Evolutionary conservation across 2,113 vertebrate species (phyloP), one percentile per base, ranked within the genome.

Genomic region (Ciconia boyciana): DNA sequence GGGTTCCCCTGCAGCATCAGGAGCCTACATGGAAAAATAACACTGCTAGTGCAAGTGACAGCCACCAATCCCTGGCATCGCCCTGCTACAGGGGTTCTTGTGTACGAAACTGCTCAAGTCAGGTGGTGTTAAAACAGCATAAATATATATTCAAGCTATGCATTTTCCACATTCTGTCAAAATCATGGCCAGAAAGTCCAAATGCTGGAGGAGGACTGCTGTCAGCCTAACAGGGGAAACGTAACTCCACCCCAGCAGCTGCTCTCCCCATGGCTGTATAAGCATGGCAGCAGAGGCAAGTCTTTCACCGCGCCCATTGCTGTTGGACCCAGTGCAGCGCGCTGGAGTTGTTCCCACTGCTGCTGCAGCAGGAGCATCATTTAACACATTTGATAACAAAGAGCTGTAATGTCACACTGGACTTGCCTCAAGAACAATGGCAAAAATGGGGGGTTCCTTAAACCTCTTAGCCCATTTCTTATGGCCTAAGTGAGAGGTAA

Each of bases 151-250:
- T 39, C 18, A 43, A 68, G 32, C 14, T 24, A 26, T 11, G 4
- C 10, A 4, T 90, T 81, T 89, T 21, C 48, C 39, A 77, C 17
- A 55, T 62, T 55, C 39, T 68, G 26, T 28, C 48, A 72, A 66
- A 71, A 70, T n/a, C 10, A 11, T 5, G 18, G n/a, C 51, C 77
- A 43, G 8, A 6, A 66, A 58, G 22, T 29, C 34, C 71, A 71
- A 72, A 46, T 6, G 3, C 22, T 54, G 66, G n/a, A 70, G 28
- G 24, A 55, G 43, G 3, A 31, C 21, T 36, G 41, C 34, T 66
- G 52, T 31, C 1, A 1, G 69, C 29, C 10, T 32, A 61, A n/a
- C 0, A 0, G 44, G 15, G 16, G 25, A 64, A 52, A 36, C 10
- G 1, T 18, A 83, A 54, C 62, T 70, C 34, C 72, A 20, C 2